Conservation (phyloP, 2,113 vertebrate species). For the Catagonus wagneri region DNA sequence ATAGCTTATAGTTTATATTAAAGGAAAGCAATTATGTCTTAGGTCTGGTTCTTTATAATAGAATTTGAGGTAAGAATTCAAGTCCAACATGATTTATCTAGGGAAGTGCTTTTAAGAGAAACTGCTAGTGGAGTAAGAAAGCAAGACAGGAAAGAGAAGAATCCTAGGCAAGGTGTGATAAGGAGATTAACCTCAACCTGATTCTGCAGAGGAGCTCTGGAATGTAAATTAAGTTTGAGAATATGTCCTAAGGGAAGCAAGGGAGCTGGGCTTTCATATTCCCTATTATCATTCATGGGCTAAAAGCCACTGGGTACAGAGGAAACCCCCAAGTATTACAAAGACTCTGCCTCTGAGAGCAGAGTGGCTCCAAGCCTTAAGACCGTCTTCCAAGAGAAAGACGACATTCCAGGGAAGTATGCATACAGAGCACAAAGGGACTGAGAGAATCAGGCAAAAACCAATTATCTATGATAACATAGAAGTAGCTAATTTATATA, state of each 20-base stretch:
- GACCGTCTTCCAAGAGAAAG: not conserved
- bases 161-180: not conserved
- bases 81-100: not conserved
- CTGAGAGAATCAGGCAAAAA: not conserved
- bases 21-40: not conserved
- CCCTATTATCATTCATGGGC: not conserved
- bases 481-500: not conserved
- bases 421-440: not conserved
- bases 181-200: not conserved
- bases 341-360: not conserved
- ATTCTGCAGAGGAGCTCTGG: not conserved
- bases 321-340: not conserved
- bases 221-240: not conserved
- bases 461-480: not conserved
- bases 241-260: not conserved
- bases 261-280: not conserved
- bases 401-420: not conserved
- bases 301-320: not conserved
- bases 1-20: not conserved
- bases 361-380: not conserved
- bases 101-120: not conserved
- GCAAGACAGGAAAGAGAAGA: not conserved
- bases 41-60: not conserved
- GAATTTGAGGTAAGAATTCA: not conserved
- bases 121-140: not conserved